Base-by-base conservation (phyloP, 2,113 vertebrate genomes). In the Prolemur simus region DNA sequence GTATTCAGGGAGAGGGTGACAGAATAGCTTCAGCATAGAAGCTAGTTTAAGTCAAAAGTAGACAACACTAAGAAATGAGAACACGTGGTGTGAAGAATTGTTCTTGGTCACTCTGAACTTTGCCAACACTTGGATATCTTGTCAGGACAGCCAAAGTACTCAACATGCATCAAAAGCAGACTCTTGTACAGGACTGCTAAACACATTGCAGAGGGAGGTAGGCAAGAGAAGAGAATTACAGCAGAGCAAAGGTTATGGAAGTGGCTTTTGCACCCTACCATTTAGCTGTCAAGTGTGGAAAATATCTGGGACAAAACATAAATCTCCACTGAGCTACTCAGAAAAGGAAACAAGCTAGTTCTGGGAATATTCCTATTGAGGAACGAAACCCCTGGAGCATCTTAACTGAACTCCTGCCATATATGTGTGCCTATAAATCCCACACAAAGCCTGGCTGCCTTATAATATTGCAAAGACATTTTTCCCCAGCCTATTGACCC, bases 201-300 rank as follows among this genome's bases (percentile, higher is more conserved):
- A 78, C 7, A 77, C 42, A 54, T 3, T 82, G 20, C 23, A 91
- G 39, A 54, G 18, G 34, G 23, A 87, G 9, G 5, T 23, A 42
- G 42, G n/a, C 34, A 17, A 64, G 21, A 89, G n/a, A 8, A 13
- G 78, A 96, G 54, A 83, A 90, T 15, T 84, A n/a, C 54, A 88
- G 25, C 47, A 82, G 29, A 92, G 37, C 34, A 85, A 78, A 94
- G 27, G 64, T 27, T 69, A n/a, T 82, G 6, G 83, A 58, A 92
- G n/a, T 78, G 42, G 12, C 5, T 37, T 97, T 85, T 95, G 8
- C 88, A 77, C 20, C 64, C 15, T 87, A 83, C 10, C n/a, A 94
- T 25, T 66, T 94, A 92, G 56, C 76, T 96, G 56, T 82, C 52
- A 85, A 76, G 29, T 94, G 89, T 68, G 25, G 23, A 68, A 90